phyloP scores from a whole-genome alignment of 2,113 vertebrate genomes.

The Ardeotis arabs region DNA sequence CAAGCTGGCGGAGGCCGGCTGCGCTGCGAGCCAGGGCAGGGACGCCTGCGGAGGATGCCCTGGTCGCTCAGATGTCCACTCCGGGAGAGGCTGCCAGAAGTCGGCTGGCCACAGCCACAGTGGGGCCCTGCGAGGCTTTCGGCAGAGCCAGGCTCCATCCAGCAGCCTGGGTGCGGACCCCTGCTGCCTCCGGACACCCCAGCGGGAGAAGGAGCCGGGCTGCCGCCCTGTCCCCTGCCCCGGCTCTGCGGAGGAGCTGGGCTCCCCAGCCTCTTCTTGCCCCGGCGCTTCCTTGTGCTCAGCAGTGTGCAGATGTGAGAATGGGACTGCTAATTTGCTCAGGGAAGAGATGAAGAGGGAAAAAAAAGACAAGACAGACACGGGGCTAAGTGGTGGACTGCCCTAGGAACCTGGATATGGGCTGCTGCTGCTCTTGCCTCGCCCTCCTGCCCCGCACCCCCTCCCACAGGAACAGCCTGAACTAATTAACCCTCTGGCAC shows the following conservation, averaged over 20 bases:
- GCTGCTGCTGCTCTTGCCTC: neutral
- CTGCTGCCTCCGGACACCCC: neutral
- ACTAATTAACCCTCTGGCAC: slow-evolving; percentile 60
- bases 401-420: neutral
- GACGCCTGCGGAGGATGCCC: neutral
- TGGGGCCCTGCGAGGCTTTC: accelerated
- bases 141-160: neutral
- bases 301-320: neutral
- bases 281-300: neutral
- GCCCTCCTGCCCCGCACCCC: neutral
- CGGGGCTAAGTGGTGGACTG: neutral
- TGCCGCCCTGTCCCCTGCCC: neutral
- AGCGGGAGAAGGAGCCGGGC: neutral
- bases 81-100: neutral
- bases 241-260: neutral
- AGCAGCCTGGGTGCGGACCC: accelerated
- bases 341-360: neutral
- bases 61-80: neutral
- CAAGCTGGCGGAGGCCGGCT: too few species aligned
- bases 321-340: neutral
- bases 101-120: accelerated
- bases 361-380: neutral
- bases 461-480: slow-evolving; percentile 52
- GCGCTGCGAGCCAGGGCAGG: accelerated
- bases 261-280: neutral